Conservation (phyloP, 1,140 invertebrate genomes). For the Scaptomyza graminum region DNA sequence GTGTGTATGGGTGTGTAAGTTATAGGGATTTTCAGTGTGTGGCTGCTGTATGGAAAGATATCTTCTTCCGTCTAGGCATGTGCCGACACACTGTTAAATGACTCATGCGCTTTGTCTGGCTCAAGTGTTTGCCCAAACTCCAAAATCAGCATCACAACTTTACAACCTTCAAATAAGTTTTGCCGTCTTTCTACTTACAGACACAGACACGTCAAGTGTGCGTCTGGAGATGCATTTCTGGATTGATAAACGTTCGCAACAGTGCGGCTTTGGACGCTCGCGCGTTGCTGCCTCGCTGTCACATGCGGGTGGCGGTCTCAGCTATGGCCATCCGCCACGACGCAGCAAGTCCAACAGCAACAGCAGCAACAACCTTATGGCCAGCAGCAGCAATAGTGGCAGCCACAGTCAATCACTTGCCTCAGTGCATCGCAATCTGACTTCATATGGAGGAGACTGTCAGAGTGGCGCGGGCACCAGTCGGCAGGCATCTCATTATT, state of each 20-base stretch:
- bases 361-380: constrained; percentile 27
- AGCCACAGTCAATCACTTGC: constrained; percentile 50
- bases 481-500: constrained; percentile 57
- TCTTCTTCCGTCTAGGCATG: constrained; percentile 55
- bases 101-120: constrained; percentile 71
- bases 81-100: constrained; percentile 65
- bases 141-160: constrained; percentile 22
- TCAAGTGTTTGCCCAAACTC: constrained; percentile 34
- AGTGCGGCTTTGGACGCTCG: constrained; percentile 86
- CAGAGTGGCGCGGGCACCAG: constrained; percentile 62
- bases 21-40: background rate
- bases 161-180: constrained; percentile 63
- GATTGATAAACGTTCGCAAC: constrained; percentile 89
- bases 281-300: constrained; percentile 81
- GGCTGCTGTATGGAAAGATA: constrained; percentile 12
- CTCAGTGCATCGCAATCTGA: constrained; percentile 50
- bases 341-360: constrained; percentile 65
- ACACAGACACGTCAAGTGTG: constrained; percentile 22
- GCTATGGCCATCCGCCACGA: constrained; percentile 80
- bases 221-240: constrained; percentile 87
- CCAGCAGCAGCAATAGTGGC: constrained; percentile 21
- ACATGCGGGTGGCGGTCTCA: constrained; percentile 74
- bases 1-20: background rate
- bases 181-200: constrained; percentile 28
- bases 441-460: constrained; percentile 53